Conservation (phyloP, 2,113 vertebrate species). For the Turnix velox region DNA sequence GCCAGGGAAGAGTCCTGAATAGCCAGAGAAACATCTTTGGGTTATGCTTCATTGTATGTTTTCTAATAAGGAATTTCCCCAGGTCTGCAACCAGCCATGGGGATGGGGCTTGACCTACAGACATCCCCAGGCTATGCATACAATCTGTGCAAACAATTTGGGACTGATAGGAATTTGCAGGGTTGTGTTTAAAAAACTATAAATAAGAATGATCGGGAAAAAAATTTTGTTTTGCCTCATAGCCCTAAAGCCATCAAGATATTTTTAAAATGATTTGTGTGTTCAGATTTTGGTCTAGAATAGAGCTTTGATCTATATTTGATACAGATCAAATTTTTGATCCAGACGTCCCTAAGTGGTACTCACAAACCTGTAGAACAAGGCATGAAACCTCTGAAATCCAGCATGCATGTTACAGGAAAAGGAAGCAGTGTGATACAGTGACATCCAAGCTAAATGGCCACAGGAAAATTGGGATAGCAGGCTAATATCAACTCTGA, state of each 20-base stretch:
- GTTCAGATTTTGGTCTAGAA: background rate
- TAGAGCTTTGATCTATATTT: too few species aligned
- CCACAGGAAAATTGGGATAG: background rate
- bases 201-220: background rate
- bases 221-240: background rate
- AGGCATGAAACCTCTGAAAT: background rate
- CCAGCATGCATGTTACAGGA: background rate
- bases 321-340: too few species aligned
- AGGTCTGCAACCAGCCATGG: background rate
- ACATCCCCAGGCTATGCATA: background rate
- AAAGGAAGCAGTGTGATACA: background rate
- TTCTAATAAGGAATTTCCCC: background rate
- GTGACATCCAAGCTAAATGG: background rate
- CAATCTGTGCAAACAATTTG: background rate
- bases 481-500: background rate
- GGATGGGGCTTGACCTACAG: fast-evolving
- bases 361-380: background rate
- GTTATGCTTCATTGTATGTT: background rate
- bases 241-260: background rate
- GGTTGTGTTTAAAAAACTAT: background rate
- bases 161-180: background rate
- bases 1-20: background rate
- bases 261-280: background rate
- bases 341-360: background rate
- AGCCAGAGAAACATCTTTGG: background rate